Evolutionary conservation across 2,797 vertebrate species (phyloP).

Genomic region (Silurus lanzhouensis): DNA sequence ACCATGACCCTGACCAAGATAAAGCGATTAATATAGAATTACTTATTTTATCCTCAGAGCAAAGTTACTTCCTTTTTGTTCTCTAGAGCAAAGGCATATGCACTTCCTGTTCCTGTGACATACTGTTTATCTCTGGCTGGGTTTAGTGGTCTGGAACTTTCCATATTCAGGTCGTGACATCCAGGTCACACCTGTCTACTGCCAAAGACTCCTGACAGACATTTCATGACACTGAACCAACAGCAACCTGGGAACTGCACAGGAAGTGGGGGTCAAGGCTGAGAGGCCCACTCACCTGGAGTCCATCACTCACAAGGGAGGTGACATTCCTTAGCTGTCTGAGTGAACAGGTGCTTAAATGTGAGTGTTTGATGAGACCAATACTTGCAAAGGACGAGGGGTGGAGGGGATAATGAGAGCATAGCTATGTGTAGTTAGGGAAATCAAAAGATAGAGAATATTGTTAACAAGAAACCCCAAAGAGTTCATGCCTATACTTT

Average conservation of each 20-base stretch:
- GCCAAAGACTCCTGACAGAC: slow-evolving; percentile 71
- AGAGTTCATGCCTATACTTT: not conserved
- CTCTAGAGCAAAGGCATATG: not conserved
- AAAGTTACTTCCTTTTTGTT: not conserved
- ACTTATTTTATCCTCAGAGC: not conserved
- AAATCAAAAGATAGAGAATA: not conserved
- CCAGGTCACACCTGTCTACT: slow-evolving; percentile 51
- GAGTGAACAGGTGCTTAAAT: slow-evolving; percentile 19
- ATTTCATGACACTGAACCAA: slow-evolving; percentile 61
- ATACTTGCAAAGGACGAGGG: not conserved
- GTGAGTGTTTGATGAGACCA: slow-evolving; percentile 6
- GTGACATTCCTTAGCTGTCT: slow-evolving; percentile 31
- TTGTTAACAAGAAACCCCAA: not conserved
- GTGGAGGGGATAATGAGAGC: not conserved
- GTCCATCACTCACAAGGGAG: slow-evolving; percentile 44
- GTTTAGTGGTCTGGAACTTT: slow-evolving; percentile 44
- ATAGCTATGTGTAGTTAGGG: not conserved
- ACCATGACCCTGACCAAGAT: not conserved
- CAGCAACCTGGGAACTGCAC: slow-evolving; percentile 62
- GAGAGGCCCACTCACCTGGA: slow-evolving; percentile 33
- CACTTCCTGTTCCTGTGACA: slow-evolving; percentile 42
- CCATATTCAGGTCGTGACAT: slow-evolving; percentile 41
- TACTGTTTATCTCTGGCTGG: slow-evolving; percentile 38
- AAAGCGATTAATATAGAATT: not conserved
- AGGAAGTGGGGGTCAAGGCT: slow-evolving; percentile 46